Evolutionary conservation across 2,113 vertebrate species (phyloP).

Genomic region (Diadophis punctatus): DNA sequence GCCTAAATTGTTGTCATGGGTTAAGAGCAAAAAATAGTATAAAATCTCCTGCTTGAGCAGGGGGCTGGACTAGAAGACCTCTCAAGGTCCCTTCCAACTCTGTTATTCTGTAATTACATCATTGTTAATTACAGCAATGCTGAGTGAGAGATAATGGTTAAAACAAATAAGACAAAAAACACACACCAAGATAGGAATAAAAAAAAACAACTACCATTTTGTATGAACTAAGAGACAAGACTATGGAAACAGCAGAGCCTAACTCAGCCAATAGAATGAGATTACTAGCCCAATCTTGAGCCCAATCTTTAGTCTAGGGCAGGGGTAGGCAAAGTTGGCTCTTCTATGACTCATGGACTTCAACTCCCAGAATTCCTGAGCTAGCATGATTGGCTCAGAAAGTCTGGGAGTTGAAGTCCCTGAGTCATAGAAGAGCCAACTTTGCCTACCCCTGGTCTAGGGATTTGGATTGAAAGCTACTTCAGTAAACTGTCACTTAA

Average conservation of each 20-base stretch:
- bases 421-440: too few relatives aligned
- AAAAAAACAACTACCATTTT: conserved; percentile 15
- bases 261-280: not conserved
- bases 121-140: conserved; percentile 57
- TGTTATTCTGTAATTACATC: conserved; percentile 53
- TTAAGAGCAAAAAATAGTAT: conserved; percentile 23
- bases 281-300: not conserved
- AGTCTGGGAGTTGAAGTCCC: too few relatives aligned
- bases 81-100: not conserved
- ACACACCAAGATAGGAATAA: conserved; percentile 14
- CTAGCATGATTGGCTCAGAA: too few relatives aligned
- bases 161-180: conserved; percentile 44
- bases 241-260: not conserved
- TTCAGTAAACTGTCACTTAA: conserved; percentile 63
- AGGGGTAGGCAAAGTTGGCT: too few relatives aligned
- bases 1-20: conserved; percentile 52
- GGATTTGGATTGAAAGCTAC: conserved; percentile 35
- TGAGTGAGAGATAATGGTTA: conserved; percentile 51
- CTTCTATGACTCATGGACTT: too few relatives aligned
- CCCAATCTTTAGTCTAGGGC: too few relatives aligned
- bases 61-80: not conserved
- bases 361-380: too few relatives aligned
- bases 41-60: not conserved
- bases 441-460: too few relatives aligned
- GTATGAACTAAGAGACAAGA: conserved; percentile 41